Conservation (phyloP, 2,888 invertebrate genomes). For the Rhingia rostrata region DNA sequence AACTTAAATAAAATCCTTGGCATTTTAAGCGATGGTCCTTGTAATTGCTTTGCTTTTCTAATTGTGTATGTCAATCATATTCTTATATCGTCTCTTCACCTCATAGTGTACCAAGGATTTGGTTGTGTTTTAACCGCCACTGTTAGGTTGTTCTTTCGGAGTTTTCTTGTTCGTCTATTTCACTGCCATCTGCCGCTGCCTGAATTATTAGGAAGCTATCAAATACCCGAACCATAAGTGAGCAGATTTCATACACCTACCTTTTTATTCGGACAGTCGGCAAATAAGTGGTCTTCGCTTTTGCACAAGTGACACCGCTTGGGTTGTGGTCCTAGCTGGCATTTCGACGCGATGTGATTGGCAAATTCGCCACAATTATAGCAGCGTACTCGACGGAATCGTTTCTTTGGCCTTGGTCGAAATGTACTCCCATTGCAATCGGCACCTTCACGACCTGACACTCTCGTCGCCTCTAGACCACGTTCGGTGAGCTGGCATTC, state of each 20-base stretch:
- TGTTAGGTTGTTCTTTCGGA: constrained; percentile 58
- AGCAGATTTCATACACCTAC: constrained; percentile 70
- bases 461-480: constrained; percentile 93
- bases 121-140: constrained; percentile 2
- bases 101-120: constrained; percentile 32
- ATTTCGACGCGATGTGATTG: constrained; percentile 95
- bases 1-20: constrained; percentile 66
- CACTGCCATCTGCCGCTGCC: constrained; percentile 47
- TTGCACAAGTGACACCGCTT: constrained; percentile 96
- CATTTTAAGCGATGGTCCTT: constrained; percentile 4
- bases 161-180: constrained; percentile 21
- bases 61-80: neutral
- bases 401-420: constrained; percentile 91
- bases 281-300: constrained; percentile 93
- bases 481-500: constrained; percentile 92
- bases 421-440: constrained; percentile 93
- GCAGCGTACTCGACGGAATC: constrained; percentile 94
- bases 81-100: neutral
- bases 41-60: constrained; percentile 2
- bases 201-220: constrained; percentile 16
- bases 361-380: constrained; percentile 97
- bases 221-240: neutral
- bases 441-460: constrained; percentile 89
- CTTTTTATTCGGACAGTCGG: constrained; percentile 90
- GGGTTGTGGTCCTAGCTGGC: constrained; percentile 93